Evolutionary conservation across 64 coral and sea anemone genomes (phyloP), one percentile per base, ranked within the genome.

Genomic region (Montipora sp.): DNA sequence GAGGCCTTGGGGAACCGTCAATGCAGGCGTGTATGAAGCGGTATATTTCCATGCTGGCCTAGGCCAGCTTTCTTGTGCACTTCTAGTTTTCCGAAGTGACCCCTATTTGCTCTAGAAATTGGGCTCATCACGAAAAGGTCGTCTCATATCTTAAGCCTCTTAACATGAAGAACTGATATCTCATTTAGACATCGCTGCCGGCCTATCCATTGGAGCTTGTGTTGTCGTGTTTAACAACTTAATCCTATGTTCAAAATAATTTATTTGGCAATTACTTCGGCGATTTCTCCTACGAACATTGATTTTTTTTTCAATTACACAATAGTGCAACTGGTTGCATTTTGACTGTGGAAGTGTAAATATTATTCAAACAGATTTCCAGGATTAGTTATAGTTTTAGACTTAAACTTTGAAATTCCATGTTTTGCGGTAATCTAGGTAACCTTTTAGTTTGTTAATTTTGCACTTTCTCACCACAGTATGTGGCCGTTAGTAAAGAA

Each of bases 161-260:
- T 85, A 68, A 85, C 46, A 20, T 85, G 59, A 85, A 85, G 82
- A 61, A 85, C 65, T 85, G 65, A 65, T 72, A 71, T 72, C 82
- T 72, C 71, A 68, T 85, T 71, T 50, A 71, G 63, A 18, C 47
- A 68, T 83, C 45, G 18, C n/a, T 72, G 44, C 53, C 53, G 11
- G 53, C 47, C 43, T 72, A 46, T 85, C 16, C 65, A 19, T 71
- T 72, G 18, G 65, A 85, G 82, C 68, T 85, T 47, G 63, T 49
- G 63, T 72, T 72, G 60, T 49, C 46, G 47, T 50, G 11, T 48
- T 71, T 45, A 71, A 85, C 61, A 85, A 49, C 61, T 49, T 85
- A 85, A 85, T 85, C 82, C n/a, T 2, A 46, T 48, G 36, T 11
- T 78, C 16, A 16, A 67, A 69, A 10, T 71, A 66, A 59, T 50